Percentiles rank a stretch among this genome's conserved stretches.
phyloP scores from a whole-genome alignment of 2,113 vertebrate species.

The Pseudonaja textilis region DNA sequence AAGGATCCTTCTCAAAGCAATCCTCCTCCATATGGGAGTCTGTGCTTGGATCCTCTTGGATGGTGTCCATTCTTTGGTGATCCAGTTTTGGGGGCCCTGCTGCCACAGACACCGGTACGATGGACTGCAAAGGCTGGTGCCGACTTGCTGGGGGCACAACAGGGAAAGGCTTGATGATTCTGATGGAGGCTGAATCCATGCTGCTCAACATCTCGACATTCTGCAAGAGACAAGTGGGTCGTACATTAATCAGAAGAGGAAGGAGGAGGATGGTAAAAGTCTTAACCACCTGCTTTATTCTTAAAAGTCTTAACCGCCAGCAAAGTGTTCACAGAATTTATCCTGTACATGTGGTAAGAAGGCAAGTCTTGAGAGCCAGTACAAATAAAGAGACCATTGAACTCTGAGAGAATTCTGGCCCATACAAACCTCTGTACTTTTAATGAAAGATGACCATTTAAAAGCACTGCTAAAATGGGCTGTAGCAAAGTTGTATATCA shows the following conservation, averaged over 20 bases:
- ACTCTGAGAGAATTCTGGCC: background rate
- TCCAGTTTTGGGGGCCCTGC: conserved; percentile 64
- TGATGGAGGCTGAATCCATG: conserved; percentile 82
- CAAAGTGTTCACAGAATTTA: background rate
- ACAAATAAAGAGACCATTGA: background rate
- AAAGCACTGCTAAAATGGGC: background rate
- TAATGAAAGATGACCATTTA: background rate
- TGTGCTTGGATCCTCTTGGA: conserved; percentile 92
- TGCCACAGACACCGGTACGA: background rate
- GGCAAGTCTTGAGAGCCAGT: background rate
- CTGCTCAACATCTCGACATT: conserved; percentile 88
- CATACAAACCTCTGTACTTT: background rate
- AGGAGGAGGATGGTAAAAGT: background rate
- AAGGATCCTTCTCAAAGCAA: conserved; percentile 80
- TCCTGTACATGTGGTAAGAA: background rate
- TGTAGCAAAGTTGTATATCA: background rate
- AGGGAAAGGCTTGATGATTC: conserved; percentile 82
- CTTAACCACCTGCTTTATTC: background rate
- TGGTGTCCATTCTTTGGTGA: conserved; percentile 90
- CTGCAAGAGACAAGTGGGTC: conserved; percentile 64
- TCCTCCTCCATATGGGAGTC: conserved; percentile 86
- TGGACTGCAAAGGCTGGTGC: conserved; percentile 67
- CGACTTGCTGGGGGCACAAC: conserved; percentile 65
- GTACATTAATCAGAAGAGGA: rapidly evolving
- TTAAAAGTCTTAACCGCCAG: rapidly evolving